Percentiles rank a stretch among this genome's conserved stretches.
These are phyloP conservation scores for Lysandra coridon DNA, from an alignment of 2,888 invertebrate species.

Conservation along the genomic window DNA sequence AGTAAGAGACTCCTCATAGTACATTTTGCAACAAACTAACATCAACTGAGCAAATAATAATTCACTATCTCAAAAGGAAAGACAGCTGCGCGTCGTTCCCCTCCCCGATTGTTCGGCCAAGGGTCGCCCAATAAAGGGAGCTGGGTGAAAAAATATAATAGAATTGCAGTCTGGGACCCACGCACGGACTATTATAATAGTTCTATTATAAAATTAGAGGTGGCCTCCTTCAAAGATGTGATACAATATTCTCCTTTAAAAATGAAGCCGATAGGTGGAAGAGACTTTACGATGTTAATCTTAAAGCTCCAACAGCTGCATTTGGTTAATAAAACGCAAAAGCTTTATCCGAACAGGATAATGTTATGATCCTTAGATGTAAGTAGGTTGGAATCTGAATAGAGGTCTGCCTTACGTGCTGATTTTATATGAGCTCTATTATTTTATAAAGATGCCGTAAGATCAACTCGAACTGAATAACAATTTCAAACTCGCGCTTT, in stretches of 20 bases:
- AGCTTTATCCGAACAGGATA: background rate
- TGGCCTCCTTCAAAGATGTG: slow-evolving; percentile 13
- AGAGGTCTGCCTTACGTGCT: slow-evolving; percentile 12
- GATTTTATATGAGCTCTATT: slow-evolving; percentile 27
- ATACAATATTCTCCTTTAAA: slow-evolving; percentile 3
- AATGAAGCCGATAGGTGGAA: background rate
- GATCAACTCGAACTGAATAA: slow-evolving; percentile 25
- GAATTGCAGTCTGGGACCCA: slow-evolving; percentile 68
- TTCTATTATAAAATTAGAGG: slow-evolving; percentile 30
- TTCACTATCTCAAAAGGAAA: slow-evolving; percentile 60
- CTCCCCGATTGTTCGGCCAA: slow-evolving; percentile 72
- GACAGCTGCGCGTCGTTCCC: slow-evolving; percentile 76
- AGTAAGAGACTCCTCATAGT: slow-evolving; percentile 9
- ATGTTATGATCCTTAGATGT: background rate
- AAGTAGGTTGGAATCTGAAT: slow-evolving; percentile 8
- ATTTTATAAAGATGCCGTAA: slow-evolving; percentile 26
- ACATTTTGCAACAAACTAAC: slow-evolving; percentile 60
- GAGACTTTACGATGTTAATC: background rate
- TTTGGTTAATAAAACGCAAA: background rate
- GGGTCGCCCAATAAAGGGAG: slow-evolving; percentile 73
- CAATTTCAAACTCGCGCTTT: slow-evolving; percentile 22
- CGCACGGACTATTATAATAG: slow-evolving; percentile 49
- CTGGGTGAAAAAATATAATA: slow-evolving; percentile 66
- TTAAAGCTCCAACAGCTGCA: slow-evolving; percentile 21
- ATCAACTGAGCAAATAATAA: slow-evolving; percentile 53